phyloP scores from a whole-genome alignment of 1,140 invertebrate genomes.

The Pogonus chalceus region DNA sequence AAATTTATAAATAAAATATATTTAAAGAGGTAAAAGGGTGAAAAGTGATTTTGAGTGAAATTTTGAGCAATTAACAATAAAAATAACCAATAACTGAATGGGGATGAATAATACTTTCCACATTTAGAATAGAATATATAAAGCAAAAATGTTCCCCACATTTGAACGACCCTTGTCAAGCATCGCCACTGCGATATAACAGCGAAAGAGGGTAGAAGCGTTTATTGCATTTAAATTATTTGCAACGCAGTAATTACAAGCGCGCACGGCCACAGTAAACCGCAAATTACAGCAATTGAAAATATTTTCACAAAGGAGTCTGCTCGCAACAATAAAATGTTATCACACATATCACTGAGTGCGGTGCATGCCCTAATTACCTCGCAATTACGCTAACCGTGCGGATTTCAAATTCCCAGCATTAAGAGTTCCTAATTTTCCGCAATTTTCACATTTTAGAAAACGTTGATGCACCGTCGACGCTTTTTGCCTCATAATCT shows the following conservation, averaged over 20 bases:
- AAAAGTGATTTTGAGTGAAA: too few relatives aligned
- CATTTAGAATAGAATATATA: too few relatives aligned
- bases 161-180: too few relatives aligned
- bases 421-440: slow-evolving; percentile 2
- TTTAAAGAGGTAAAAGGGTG: too few relatives aligned
- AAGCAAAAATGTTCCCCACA: too few relatives aligned
- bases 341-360: slow-evolving; percentile 1
- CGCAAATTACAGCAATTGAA: slow-evolving; percentile 5
- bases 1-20: too few relatives aligned
- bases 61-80: too few relatives aligned
- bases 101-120: too few relatives aligned
- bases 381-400: background rate
- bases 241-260: slow-evolving; percentile 3
- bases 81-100: too few relatives aligned
- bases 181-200: too few relatives aligned
- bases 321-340: slow-evolving; percentile 1
- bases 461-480: background rate
- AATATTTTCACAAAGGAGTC: slow-evolving; percentile 3
- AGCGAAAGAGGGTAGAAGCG: background rate
- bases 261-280: background rate
- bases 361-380: slow-evolving; percentile 3
- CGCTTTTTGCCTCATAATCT: too few relatives aligned
- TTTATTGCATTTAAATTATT: slow-evolving; percentile 8
- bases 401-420: background rate
- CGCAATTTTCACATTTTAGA: slow-evolving; percentile 3